Evolutionary conservation across 1,140 invertebrate species (phyloP), one percentile per base, ranked within the genome.

Genomic region (Cataglyphis hispanica): DNA sequence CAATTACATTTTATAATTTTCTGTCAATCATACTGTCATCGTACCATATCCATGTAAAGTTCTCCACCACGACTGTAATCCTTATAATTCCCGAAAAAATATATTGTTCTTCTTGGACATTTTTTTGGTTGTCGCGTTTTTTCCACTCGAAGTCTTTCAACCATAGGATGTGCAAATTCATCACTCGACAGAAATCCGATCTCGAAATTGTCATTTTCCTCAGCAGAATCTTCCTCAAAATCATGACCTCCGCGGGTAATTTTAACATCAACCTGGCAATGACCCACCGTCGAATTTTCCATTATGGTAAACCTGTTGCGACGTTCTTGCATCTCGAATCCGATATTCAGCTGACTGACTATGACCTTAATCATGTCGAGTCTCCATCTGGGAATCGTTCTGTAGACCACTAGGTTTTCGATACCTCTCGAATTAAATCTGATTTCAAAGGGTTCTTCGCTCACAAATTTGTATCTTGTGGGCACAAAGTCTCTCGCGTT

Each of bases 281-380:
- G 50, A 0, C 86, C 86, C 19, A 83, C 22, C 2, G 77, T 87
- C 0, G 88, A 90, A 31, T 90, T 87, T 46, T 90, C 89, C 89
- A 80, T 72, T 22, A 78, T 83, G 7, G 46, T 34, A 61, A 87
- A 86, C n/a, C 69, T 34, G 3, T 87, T 63, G 16, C 58, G 58
- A 27, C 25, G 61, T 13, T 74, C 34, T 10, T 34, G 60, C 37
- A 76, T 5, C 1, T 87, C 72, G 5, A 90, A 86, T 31, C 89
- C 89, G 0, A 91, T 4, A 63, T 91, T 87, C 3, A 91, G 19
- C 22, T 93, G 90, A 19, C 84, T 86, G 0, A 87, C 76, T 34
- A 93, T 85, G 0, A 46, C 66, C 19, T 91, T 93, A 5, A 92
- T 88, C 78, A 91, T 86, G 46, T 93, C 91, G 10, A 91, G 76